A percentile compares a stretch with the other conserved stretches of the same genome.
These are phyloP conservation scores for Drosophila tripunctata DNA, from an alignment of 2,888 invertebrate species.

Conservation along the genomic window DNA sequence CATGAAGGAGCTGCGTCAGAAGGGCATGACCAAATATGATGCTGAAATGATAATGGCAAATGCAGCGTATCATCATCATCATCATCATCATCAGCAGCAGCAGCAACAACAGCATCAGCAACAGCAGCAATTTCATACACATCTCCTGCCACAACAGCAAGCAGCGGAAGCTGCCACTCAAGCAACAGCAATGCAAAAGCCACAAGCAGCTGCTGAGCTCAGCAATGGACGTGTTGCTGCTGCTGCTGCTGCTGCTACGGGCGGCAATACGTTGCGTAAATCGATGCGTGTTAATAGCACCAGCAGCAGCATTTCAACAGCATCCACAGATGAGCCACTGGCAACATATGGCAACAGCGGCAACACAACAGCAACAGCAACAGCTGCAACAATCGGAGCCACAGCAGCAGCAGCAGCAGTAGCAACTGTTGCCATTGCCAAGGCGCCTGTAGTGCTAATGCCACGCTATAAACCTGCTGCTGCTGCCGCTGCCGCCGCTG, in stretches of 20 bases:
- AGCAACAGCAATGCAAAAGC: slow-evolving; percentile 57
- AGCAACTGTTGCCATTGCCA: slow-evolving; percentile 26
- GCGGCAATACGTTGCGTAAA: slow-evolving; percentile 75
- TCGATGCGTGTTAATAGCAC: slow-evolving; percentile 84
- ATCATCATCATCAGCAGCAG: slow-evolving; percentile 57
- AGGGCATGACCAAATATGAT: slow-evolving; percentile 94
- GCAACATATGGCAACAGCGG: slow-evolving; percentile 57
- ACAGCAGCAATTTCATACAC: slow-evolving; percentile 44
- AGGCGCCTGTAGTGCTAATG: slow-evolving; percentile 61
- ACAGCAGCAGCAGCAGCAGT: neutral
- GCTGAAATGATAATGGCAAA: slow-evolving; percentile 92
- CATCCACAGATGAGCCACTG: slow-evolving; percentile 78
- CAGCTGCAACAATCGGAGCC: slow-evolving; percentile 21
- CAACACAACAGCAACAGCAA: slow-evolving; percentile 9
- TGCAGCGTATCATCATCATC: slow-evolving; percentile 77
- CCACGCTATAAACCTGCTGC: slow-evolving; percentile 56
- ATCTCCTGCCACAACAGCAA: slow-evolving; percentile 55
- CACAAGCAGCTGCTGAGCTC: slow-evolving; percentile 48
- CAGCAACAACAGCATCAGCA: slow-evolving; percentile 49
- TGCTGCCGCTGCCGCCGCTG: slow-evolving; percentile 18
- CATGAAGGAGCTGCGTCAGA: slow-evolving; percentile 92
- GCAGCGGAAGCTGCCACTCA: slow-evolving; percentile 57
- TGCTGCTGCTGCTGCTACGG: slow-evolving; percentile 10
- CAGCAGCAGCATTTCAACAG: slow-evolving; percentile 83
- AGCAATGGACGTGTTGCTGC: slow-evolving; percentile 29